Conservation (phyloP, 2,888 invertebrate species). For the Dicyrtomina minuta region DNA sequence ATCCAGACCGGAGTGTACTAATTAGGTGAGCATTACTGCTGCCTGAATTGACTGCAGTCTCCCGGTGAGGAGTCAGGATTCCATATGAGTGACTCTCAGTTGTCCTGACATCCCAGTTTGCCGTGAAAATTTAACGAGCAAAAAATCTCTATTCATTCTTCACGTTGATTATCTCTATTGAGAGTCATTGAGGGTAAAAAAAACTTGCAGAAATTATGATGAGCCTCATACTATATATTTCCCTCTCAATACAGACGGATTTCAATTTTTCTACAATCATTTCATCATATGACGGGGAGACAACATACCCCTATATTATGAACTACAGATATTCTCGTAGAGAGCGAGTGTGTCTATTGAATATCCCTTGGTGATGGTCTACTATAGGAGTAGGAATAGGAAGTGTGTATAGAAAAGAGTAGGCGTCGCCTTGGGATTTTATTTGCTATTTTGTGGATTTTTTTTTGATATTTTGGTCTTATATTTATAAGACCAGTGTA, state of each 20-base stretch:
- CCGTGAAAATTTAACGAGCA: slow-evolving; percentile 54
- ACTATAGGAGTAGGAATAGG: too few species aligned
- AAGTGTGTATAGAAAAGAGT: too few species aligned
- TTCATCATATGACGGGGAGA: too few species aligned
- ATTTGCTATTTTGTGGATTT: too few species aligned
- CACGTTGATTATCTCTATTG: slow-evolving; percentile 33
- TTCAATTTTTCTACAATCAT: too few species aligned
- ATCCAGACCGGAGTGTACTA: slow-evolving; percentile 40
- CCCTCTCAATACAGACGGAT: slow-evolving; percentile 4
- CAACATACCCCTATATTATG: too few species aligned
- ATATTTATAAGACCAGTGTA: too few species aligned
- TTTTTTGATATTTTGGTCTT: too few species aligned
- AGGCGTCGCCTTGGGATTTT: too few species aligned
- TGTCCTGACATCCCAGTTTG: slow-evolving; percentile 41
- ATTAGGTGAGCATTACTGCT: slow-evolving; percentile 52
- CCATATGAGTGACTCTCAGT: slow-evolving; percentile 37
- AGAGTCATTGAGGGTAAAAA: slow-evolving; percentile 29
- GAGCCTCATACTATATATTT: slow-evolving; percentile 15
- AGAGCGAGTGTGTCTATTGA: too few species aligned
- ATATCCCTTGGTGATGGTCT: too few species aligned
- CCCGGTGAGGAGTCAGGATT: slow-evolving; percentile 8
- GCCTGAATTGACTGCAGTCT: slow-evolving; percentile 43
- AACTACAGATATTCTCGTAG: too few species aligned
- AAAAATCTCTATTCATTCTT: slow-evolving; percentile 37
- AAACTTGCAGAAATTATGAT: slow-evolving; percentile 26